A percentile compares a stretch with the other conserved stretches of the same genome.
Conservation (phyloP, 2,888 invertebrate species). For the Tinea semifulvella region DNA sequence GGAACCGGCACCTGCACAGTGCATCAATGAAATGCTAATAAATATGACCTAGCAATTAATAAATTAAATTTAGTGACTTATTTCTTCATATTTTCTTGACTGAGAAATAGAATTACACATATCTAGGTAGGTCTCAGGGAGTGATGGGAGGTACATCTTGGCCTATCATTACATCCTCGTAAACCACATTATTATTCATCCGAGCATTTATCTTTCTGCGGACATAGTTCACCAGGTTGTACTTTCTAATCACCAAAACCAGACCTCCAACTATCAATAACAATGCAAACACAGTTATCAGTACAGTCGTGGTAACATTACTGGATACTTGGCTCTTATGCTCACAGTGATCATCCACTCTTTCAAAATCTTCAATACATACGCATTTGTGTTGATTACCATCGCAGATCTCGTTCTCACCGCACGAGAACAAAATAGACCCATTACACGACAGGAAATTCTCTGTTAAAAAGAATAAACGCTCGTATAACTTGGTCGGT, state of each 20-base stretch:
- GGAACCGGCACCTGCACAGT: too few species aligned
- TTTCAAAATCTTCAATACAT: slow-evolving; percentile 35
- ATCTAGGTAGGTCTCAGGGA: slow-evolving; percentile 31
- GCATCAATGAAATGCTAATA: too few species aligned
- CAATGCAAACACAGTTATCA: slow-evolving; percentile 46
- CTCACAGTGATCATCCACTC: slow-evolving; percentile 35
- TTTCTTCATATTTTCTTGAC: too few species aligned
- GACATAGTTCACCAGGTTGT: slow-evolving; percentile 49
- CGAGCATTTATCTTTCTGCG: slow-evolving; percentile 45
- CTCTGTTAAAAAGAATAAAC: slow-evolving; percentile 61
- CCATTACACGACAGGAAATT: slow-evolving; percentile 56
- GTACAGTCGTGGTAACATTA: slow-evolving; percentile 26
- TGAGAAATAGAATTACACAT: neutral
- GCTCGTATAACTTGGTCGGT: slow-evolving; percentile 25
- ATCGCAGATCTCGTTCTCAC: slow-evolving; percentile 39
- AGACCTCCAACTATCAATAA: slow-evolving; percentile 46
- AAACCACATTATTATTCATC: slow-evolving; percentile 52
- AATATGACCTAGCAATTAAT: too few species aligned
- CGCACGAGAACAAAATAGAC: slow-evolving; percentile 34
- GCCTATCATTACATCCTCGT: slow-evolving; percentile 65
- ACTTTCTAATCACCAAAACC: slow-evolving; percentile 50
- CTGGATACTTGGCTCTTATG: neutral
- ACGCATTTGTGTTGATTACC: slow-evolving; percentile 31
- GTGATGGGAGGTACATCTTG: slow-evolving; percentile 60
- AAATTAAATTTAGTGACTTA: too few species aligned